Percentiles rank a stretch among this genome's conserved stretches.
Conservation (phyloP, 2,113 vertebrate genomes). For the Pseudorhombus dupliciocellatus region DNA sequence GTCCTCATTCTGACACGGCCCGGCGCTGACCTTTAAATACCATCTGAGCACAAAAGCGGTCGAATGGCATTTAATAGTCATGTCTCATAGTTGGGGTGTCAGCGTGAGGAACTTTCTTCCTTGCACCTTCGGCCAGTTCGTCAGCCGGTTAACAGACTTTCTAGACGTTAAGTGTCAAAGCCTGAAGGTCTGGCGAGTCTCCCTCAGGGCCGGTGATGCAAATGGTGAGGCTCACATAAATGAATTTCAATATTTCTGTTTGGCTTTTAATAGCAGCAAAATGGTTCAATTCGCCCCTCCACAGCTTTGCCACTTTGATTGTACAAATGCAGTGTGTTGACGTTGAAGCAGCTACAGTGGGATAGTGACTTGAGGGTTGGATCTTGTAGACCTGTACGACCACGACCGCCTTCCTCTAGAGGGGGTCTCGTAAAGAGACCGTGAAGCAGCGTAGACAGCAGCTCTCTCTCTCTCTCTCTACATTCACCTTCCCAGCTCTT, state of each 20-base stretch:
- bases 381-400: conserved; percentile 84
- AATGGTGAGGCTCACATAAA: conserved; percentile 76
- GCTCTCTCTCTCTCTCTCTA: conserved; percentile 59
- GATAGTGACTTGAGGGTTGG: conserved; percentile 71
- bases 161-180: neutral
- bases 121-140: conserved; percentile 1
- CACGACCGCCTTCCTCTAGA: conserved; percentile 84
- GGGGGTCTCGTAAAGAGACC: conserved; percentile 64
- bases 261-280: conserved; percentile 86
- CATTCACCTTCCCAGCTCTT: conserved; percentile 76
- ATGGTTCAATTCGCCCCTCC: conserved; percentile 82
- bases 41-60: conserved; percentile 41
- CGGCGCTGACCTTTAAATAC: conserved; percentile 63
- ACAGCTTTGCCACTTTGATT: conserved; percentile 68
- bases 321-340: conserved; percentile 62
- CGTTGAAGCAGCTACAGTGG: conserved; percentile 49
- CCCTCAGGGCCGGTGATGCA: conserved; percentile 49
- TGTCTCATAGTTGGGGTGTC: conserved; percentile 40
- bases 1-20: conserved; percentile 51
- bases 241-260: conserved; percentile 72
- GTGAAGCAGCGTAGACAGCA: conserved; percentile 38
- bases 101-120: conserved; percentile 25
- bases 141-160: neutral
- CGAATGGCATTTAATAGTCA: conserved; percentile 45
- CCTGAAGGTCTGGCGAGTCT: neutral